These are phyloP conservation scores for Luehdorfia chinensis DNA, from an alignment of 1,140 invertebrate genomes.

Conservation along the genomic window DNA sequence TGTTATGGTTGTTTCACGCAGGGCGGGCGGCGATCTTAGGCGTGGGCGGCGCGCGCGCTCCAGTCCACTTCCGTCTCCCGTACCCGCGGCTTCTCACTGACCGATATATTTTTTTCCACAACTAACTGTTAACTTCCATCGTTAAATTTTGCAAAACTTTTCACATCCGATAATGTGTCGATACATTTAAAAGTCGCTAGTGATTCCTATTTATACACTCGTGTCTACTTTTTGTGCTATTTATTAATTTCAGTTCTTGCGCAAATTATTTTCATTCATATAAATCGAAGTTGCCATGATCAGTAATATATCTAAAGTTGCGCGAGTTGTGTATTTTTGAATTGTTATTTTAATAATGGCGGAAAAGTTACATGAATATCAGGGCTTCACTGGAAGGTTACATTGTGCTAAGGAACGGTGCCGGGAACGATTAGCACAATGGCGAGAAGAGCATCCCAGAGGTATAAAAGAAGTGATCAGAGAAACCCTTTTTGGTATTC, in stretches of 20 bases:
- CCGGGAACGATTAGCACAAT: conserved; percentile 78
- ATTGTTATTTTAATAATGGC: conserved; percentile 59
- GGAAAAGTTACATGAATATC: conserved; percentile 88
- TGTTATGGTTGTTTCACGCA: conserved; percentile 24
- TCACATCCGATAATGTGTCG: conserved; percentile 1
- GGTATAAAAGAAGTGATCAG: conserved; percentile 64
- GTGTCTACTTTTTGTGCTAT: too few species aligned
- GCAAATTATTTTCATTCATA: too few species aligned
- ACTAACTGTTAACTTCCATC: conserved; percentile 16
- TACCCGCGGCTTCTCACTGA: conserved; percentile 17
- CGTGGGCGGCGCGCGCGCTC: conserved; percentile 57
- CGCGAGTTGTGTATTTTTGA: not conserved
- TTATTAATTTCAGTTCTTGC: too few species aligned
- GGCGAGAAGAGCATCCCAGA: conserved; percentile 78
- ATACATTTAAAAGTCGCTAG: not conserved
- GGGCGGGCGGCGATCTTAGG: conserved; percentile 41
- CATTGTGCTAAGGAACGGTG: conserved; percentile 81
- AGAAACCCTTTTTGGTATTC: conserved; percentile 60
- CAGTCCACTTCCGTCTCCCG: conserved; percentile 52
- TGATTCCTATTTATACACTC: too few species aligned
- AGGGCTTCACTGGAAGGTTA: conserved; percentile 84
- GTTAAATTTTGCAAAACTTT: conserved; percentile 14
- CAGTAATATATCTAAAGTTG: too few species aligned
- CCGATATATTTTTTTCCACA: not conserved
- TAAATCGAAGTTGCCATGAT: not conserved